Evolutionary conservation across 2,888 invertebrate genomes (phyloP).

Genomic region (Latrodectus hesperus): DNA sequence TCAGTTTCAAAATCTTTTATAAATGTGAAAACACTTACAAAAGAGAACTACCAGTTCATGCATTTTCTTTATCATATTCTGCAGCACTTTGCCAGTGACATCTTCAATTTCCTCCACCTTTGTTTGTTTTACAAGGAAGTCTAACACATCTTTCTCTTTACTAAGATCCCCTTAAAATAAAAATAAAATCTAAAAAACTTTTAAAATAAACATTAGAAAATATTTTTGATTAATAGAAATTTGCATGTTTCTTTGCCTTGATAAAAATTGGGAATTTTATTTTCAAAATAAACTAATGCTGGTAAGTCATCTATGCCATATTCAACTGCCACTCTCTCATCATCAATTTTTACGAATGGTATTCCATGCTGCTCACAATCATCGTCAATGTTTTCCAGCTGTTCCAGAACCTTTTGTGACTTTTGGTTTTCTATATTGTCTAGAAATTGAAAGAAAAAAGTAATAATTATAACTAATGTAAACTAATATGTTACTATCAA

Average conservation of each 20-base stretch:
- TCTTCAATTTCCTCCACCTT: constrained; percentile 93
- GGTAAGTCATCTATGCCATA: constrained; percentile 87
- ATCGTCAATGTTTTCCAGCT: constrained; percentile 94
- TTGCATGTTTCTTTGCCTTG: constrained; percentile 76
- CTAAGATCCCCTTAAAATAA: constrained; percentile 82
- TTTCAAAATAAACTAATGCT: constrained; percentile 72
- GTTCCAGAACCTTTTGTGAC: constrained; percentile 84
- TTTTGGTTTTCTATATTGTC: constrained; percentile 71
- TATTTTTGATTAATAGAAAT: too few species aligned
- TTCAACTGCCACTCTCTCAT: constrained; percentile 86
- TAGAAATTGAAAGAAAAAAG: constrained; percentile 15
- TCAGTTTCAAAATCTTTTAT: too few species aligned
- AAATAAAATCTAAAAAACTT: too few species aligned
- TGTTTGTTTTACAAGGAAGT: constrained; percentile 91
- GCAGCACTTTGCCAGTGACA: constrained; percentile 85
- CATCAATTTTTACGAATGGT: constrained; percentile 89
- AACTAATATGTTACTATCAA: too few species aligned
- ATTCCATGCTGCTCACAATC: constrained; percentile 92
- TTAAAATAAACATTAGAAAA: too few species aligned
- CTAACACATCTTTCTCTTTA: constrained; percentile 91
- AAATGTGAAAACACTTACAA: constrained; percentile 80
- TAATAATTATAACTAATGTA: too few species aligned
- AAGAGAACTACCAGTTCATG: constrained; percentile 94
- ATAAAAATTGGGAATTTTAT: constrained; percentile 72
- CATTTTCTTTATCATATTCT: constrained; percentile 90